A percentile compares a stretch with the other conserved stretches of the same genome.
These are phyloP conservation scores for Orthosia cruda DNA, from an alignment of 2,888 invertebrate species.

Conservation along the genomic window DNA sequence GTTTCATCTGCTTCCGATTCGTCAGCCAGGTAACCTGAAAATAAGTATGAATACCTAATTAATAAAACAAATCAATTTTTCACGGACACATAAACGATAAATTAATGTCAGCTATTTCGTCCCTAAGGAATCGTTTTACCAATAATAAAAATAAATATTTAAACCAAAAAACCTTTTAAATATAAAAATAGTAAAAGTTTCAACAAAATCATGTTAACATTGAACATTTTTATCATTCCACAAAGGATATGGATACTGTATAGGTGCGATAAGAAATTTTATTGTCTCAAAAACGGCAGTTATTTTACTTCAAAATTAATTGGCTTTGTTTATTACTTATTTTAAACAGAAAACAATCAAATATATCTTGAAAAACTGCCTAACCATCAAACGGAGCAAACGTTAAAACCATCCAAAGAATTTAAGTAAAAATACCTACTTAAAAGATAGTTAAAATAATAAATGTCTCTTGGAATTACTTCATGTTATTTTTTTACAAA, in stretches of 20 bases:
- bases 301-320: constrained; percentile 41
- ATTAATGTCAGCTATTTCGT: background rate
- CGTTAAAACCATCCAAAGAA: no score
- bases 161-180: constrained; percentile 42
- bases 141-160: background rate
- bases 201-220: constrained; percentile 39
- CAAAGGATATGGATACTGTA: background rate
- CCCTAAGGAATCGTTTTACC: background rate
- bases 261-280: constrained; percentile 49
- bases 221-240: background rate
- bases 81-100: background rate
- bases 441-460: no score
- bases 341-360: background rate
- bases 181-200: constrained; percentile 27
- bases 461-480: no score
- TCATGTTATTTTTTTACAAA: no score
- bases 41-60: background rate
- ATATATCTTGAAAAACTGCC: no score
- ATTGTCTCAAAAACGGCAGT: constrained; percentile 13
- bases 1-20: constrained; percentile 15
- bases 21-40: constrained; percentile 26
- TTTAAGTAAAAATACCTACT: no score
- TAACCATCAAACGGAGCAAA: no score
- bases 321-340: background rate
- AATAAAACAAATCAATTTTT: background rate